phyloP scores from a whole-genome alignment of 2,888 invertebrate genomes.

The Marronus borbonicus region DNA sequence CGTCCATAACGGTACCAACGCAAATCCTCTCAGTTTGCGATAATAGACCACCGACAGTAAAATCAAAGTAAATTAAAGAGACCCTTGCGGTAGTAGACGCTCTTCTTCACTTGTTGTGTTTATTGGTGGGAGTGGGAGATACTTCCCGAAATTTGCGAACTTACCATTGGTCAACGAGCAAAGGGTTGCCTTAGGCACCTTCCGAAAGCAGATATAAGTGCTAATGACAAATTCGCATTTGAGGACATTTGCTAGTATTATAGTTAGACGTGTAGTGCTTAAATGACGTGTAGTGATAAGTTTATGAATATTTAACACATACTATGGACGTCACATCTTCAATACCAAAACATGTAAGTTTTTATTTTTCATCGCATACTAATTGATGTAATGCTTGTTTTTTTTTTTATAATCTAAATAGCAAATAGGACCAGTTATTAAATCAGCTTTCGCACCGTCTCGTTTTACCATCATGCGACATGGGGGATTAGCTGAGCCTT shows the following conservation, averaged over 20 bases:
- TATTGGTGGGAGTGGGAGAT: conserved; percentile 48
- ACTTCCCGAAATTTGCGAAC: conserved; percentile 53
- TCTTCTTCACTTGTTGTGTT: conserved; percentile 27
- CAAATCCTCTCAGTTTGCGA: conserved; percentile 23
- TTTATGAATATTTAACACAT: not conserved
- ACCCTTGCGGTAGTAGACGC: conserved; percentile 25
- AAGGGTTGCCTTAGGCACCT: conserved; percentile 57
- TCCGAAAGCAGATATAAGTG: conserved; percentile 55
- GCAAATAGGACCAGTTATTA: conserved; percentile 46
- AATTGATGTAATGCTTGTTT: not conserved
- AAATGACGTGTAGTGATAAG: not conserved
- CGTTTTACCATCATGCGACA: conserved; percentile 31
- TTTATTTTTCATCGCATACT: not conserved
- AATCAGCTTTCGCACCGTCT: conserved; percentile 35
- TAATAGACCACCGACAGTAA: conserved; percentile 25
- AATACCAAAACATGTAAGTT: conserved; percentile 24
- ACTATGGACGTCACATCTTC: conserved; percentile 34
- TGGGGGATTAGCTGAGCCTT: conserved; percentile 48
- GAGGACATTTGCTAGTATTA: conserved; percentile 2
- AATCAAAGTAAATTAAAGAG: conserved; percentile 36
- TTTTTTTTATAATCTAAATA: not conserved
- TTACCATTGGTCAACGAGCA: conserved; percentile 55
- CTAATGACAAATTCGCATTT: conserved; percentile 45
- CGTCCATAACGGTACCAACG: conserved; percentile 30
- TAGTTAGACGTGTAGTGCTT: not conserved